A percentile compares a stretch with the other conserved stretches of the same genome.
phyloP scores from a whole-genome alignment of 2,888 invertebrate genomes.

The Eucera pruinosa region DNA sequence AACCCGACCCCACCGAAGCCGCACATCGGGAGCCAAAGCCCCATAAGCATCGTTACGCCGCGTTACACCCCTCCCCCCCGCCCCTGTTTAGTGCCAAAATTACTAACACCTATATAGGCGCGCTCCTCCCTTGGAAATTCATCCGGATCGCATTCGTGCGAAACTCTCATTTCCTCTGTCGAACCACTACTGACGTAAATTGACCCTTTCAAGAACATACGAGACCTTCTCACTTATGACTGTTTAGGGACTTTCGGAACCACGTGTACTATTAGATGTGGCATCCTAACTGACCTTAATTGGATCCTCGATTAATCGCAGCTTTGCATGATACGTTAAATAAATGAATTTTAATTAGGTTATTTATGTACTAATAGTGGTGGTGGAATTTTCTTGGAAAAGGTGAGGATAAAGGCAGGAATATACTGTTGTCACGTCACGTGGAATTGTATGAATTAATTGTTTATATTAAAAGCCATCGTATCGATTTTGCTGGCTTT shows the following conservation, averaged over 20 bases:
- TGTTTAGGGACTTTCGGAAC: no score
- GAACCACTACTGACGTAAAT: slow-evolving; percentile 9
- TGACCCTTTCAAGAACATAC: not conserved
- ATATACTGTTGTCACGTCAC: no score
- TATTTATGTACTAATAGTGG: no score
- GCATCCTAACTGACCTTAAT: not conserved
- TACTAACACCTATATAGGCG: slow-evolving; percentile 33
- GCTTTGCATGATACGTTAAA: not conserved
- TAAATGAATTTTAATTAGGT: no score
- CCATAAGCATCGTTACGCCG: slow-evolving; percentile 78
- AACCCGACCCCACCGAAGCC: slow-evolving; percentile 74
- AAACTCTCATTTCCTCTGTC: slow-evolving; percentile 29
- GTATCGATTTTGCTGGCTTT: no score
- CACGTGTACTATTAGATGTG: no score
- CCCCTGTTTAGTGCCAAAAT: slow-evolving; percentile 42
- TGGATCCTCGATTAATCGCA: not conserved
- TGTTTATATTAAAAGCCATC: no score
- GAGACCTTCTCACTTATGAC: not conserved
- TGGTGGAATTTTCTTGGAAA: no score
- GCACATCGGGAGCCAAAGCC: slow-evolving; percentile 75
- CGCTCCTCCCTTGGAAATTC: slow-evolving; percentile 22
- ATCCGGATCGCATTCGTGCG: slow-evolving; percentile 6
- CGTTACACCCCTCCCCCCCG: slow-evolving; percentile 69
- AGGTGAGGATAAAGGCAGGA: no score
- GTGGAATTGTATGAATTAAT: no score